Evolutionary conservation across 2,888 invertebrate species (phyloP).

Genomic region (Dryococelus australis): DNA sequence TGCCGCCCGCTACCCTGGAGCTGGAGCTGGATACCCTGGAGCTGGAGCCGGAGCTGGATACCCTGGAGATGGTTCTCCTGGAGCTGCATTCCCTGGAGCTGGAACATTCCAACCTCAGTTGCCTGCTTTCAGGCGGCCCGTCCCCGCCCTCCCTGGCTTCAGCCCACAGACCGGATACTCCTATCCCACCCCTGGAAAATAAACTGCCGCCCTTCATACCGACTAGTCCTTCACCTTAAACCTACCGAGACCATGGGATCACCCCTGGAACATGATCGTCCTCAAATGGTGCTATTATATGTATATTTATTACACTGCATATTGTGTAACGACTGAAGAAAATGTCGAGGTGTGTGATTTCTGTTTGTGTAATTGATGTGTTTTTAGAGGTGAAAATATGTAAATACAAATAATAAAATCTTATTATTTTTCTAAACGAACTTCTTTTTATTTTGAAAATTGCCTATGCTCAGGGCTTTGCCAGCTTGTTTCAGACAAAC

Average conservation of each 20-base stretch:
- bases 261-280: not conserved
- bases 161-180: slow-evolving; percentile 34
- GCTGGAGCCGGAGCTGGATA: slow-evolving; percentile 11
- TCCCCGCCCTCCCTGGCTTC: slow-evolving; percentile 27
- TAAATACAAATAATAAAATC: no score
- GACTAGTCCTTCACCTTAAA: not conserved
- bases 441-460: no score
- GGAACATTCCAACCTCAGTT: no score
- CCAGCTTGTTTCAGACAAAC: no score
- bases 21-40: not conserved
- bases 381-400: no score
- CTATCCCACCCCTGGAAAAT: slow-evolving; percentile 39
- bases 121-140: not conserved
- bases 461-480: no score
- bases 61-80: not conserved
- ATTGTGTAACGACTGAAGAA: no score
- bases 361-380: no score
- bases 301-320: no score
- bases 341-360: no score
- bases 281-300: not conserved
- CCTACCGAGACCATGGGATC: not conserved
- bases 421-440: no score
- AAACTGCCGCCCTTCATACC: not conserved
- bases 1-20: not conserved
- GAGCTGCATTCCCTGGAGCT: not conserved